Conservation (phyloP, 2,888 invertebrate genomes). For the Eupithecia abbreviata region DNA sequence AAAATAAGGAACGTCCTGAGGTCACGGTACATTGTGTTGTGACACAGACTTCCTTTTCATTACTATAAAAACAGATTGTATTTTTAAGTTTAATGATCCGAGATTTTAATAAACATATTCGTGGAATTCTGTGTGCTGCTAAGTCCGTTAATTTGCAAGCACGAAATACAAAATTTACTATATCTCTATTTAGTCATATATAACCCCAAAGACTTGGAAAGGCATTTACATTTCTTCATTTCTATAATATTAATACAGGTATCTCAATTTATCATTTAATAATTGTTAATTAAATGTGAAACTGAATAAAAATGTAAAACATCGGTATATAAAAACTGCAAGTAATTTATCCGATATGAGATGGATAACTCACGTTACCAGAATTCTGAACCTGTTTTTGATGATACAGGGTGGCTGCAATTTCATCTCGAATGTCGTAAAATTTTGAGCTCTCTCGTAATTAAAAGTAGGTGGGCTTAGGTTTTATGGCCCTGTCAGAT, state of each 20-base stretch:
- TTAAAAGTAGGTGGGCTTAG: constrained; percentile 31
- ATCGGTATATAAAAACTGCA: neutral
- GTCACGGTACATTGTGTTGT: neutral
- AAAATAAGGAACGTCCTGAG: neutral
- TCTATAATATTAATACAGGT: too few relatives aligned
- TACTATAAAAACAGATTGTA: neutral
- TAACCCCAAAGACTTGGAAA: too few relatives aligned
- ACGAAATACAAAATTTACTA: neutral
- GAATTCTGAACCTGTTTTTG: neutral
- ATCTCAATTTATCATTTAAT: too few relatives aligned
- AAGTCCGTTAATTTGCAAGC: neutral
- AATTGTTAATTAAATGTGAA: neutral
- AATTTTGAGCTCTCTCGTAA: constrained; percentile 32
- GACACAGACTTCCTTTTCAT: neutral
- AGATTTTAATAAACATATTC: neutral
- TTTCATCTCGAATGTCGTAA: constrained; percentile 27
- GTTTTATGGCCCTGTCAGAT: constrained; percentile 34
- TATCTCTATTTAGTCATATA: too few relatives aligned
- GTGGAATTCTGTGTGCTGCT: neutral
- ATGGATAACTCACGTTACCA: neutral
- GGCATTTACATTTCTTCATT: too few relatives aligned
- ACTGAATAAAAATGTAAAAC: neutral
- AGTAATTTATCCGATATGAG: too few relatives aligned
- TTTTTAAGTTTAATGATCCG: neutral
- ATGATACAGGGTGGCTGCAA: constrained; percentile 4